Evolutionary conservation across 2,797 vertebrate species (phyloP).

Genomic region (Macropodus opercularis): DNA sequence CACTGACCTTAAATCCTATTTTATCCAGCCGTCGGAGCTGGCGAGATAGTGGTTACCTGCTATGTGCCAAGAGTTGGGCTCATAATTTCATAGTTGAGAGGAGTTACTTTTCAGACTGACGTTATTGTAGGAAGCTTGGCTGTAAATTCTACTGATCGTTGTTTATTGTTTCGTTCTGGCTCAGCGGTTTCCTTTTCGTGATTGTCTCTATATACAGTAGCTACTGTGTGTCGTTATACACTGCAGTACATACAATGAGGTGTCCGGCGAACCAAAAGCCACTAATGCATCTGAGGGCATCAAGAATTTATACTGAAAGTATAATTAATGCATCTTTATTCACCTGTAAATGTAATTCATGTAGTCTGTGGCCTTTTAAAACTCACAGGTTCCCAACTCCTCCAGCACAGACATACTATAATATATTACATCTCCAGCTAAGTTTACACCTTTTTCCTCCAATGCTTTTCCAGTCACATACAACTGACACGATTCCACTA

Average conservation of each 20-base stretch:
- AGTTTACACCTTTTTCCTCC: slow-evolving; percentile 50
- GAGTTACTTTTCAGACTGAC: background rate
- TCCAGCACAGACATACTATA: slow-evolving; percentile 6
- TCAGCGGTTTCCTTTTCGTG: background rate
- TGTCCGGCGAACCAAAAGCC: background rate
- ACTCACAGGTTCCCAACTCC: background rate
- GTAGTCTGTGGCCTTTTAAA: background rate
- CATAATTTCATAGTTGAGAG: slow-evolving; percentile 8
- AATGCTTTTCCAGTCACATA: slow-evolving; percentile 62
- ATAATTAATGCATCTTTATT: too few relatives aligned
- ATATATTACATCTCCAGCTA: background rate
- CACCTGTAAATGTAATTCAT: too few relatives aligned
- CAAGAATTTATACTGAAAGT: background rate
- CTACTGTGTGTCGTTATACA: background rate
- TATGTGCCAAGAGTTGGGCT: slow-evolving; percentile 12
- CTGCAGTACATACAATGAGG: background rate
- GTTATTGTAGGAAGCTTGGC: slow-evolving; percentile 1
- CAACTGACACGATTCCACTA: slow-evolving; percentile 40
- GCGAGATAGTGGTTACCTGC: slow-evolving; percentile 14
- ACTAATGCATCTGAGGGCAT: background rate
- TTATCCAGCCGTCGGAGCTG: too few relatives aligned
- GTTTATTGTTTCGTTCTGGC: background rate
- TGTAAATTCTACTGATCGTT: background rate
- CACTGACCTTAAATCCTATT: slow-evolving; percentile 1
- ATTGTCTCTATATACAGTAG: background rate